Evolutionary conservation across 2,797 vertebrate genomes (phyloP).

Genomic region (Neosalanx taihuensis): DNA sequence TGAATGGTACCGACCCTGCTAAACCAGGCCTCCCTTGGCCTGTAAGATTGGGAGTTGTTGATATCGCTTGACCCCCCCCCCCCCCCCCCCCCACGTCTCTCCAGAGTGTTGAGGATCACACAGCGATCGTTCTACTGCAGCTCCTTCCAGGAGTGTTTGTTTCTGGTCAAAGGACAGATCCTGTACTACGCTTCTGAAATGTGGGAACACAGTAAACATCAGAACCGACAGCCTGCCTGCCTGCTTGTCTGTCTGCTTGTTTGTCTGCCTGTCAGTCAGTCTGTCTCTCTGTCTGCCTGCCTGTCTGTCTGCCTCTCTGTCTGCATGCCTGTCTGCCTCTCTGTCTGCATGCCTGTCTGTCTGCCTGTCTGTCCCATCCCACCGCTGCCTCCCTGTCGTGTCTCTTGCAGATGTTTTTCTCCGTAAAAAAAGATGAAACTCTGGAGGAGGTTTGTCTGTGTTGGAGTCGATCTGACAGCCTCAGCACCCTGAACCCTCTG

Average conservation of each 20-base stretch:
- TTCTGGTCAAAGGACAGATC: not conserved
- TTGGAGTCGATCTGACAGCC: slow-evolving; percentile 72
- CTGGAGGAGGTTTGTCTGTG: slow-evolving; percentile 65
- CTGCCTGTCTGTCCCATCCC: slow-evolving; percentile 20
- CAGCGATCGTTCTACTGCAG: too few relatives aligned
- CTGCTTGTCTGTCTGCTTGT: slow-evolving; percentile 20
- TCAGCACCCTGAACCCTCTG: slow-evolving; percentile 68
- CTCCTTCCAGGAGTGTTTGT: too few relatives aligned
- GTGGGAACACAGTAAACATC: too few relatives aligned
- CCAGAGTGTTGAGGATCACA: too few relatives aligned
- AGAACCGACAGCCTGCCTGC: slow-evolving; percentile 43
- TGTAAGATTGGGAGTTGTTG: too few relatives aligned
- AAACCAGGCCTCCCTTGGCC: too few relatives aligned
- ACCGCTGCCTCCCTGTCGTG: slow-evolving; percentile 20
- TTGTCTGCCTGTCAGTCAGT: not conserved
- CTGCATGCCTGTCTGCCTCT: slow-evolving; percentile 28
- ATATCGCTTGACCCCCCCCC: too few relatives aligned
- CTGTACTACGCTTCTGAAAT: too few relatives aligned
- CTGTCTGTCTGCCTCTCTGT: slow-evolving; percentile 44
- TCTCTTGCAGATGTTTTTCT: slow-evolving; percentile 61
- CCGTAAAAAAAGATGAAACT: slow-evolving; percentile 59
- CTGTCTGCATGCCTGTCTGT: slow-evolving; percentile 24
- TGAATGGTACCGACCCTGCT: too few relatives aligned
- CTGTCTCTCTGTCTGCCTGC: not conserved
- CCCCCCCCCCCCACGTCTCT: too few relatives aligned